phyloP scores from a whole-genome alignment of 2,888 invertebrate genomes.

The Dromius quadrimaculatus region DNA sequence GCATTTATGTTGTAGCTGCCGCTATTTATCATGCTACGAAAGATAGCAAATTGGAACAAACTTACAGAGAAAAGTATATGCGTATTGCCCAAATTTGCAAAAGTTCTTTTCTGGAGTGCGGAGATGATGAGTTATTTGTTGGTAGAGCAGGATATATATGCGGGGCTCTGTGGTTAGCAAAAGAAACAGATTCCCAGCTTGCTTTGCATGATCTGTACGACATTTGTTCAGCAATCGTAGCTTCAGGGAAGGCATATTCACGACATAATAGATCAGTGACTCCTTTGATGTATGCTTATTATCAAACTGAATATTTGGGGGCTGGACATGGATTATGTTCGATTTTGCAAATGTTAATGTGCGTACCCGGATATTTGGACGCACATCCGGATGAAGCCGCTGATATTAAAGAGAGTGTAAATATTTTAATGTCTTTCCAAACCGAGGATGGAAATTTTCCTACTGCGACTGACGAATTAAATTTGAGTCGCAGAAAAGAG shows the following conservation, averaged over 20 bases:
- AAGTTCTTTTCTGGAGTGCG: constrained; percentile 73
- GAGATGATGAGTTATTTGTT: constrained; percentile 87
- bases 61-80: constrained; percentile 65
- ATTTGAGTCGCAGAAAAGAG: constrained; percentile 54
- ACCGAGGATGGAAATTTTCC: constrained; percentile 81
- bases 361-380: constrained; percentile 71
- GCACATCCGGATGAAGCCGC: constrained; percentile 68
- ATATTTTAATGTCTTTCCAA: constrained; percentile 77
- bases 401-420: constrained; percentile 75
- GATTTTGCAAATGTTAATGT: constrained; percentile 76
- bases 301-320: constrained; percentile 79
- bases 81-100: constrained; percentile 67
- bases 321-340: constrained; percentile 78
- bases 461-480: constrained; percentile 77
- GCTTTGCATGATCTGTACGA: constrained; percentile 70
- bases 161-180: constrained; percentile 80
- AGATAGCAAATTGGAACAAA: constrained; percentile 62
- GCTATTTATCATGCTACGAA: constrained; percentile 71
- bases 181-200: constrained; percentile 68
- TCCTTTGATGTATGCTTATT: constrained; percentile 85
- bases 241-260: constrained; percentile 80
- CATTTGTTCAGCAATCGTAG: constrained; percentile 77
- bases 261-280: constrained; percentile 70
- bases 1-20: constrained; percentile 80
- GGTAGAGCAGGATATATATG: constrained; percentile 87